Conservation (phyloP, 1,140 invertebrate species). For the Drosophila kohkoa region DNA sequence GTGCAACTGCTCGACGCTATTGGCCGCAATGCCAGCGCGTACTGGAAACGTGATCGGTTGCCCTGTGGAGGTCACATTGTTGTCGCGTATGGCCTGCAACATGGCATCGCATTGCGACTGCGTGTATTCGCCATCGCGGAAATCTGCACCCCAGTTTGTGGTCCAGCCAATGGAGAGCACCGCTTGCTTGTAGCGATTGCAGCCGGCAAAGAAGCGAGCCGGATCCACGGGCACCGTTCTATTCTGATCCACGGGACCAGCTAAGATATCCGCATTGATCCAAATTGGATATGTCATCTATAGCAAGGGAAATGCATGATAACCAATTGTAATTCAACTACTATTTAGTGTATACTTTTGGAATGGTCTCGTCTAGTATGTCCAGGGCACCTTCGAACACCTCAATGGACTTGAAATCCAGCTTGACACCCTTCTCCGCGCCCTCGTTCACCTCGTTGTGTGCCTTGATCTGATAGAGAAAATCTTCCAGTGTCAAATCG, state of each 20-base stretch:
- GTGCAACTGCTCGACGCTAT: slow-evolving; percentile 87
- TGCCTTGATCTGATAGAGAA: slow-evolving; percentile 87
- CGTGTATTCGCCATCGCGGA: slow-evolving; percentile 88
- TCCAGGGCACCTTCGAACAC: slow-evolving; percentile 89
- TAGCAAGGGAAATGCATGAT: background rate
- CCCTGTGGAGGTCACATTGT: slow-evolving; percentile 84
- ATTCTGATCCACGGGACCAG: slow-evolving; percentile 90
- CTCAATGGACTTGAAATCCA: slow-evolving; percentile 94
- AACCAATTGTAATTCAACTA: background rate
- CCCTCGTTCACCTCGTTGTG: slow-evolving; percentile 82
- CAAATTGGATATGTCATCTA: slow-evolving; percentile 91
- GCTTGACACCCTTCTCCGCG: slow-evolving; percentile 91
- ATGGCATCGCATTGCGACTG: slow-evolving; percentile 90
- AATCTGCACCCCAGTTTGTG: slow-evolving; percentile 87
- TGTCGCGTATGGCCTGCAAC: slow-evolving; percentile 85
- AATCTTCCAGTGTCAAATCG: slow-evolving; percentile 91
- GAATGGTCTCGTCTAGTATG: slow-evolving; percentile 85
- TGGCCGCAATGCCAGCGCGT: slow-evolving; percentile 89
- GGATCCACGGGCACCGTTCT: slow-evolving; percentile 88
- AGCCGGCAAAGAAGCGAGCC: slow-evolving; percentile 87
- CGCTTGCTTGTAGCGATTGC: slow-evolving; percentile 87
- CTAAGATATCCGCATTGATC: slow-evolving; percentile 95
- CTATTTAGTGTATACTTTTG: slow-evolving; percentile 42
- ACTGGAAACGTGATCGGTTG: slow-evolving; percentile 93
- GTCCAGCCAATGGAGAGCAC: slow-evolving; percentile 96